Conservation (phyloP, 64 coral and sea anemone species). For the Montipora sp. region DNA sequence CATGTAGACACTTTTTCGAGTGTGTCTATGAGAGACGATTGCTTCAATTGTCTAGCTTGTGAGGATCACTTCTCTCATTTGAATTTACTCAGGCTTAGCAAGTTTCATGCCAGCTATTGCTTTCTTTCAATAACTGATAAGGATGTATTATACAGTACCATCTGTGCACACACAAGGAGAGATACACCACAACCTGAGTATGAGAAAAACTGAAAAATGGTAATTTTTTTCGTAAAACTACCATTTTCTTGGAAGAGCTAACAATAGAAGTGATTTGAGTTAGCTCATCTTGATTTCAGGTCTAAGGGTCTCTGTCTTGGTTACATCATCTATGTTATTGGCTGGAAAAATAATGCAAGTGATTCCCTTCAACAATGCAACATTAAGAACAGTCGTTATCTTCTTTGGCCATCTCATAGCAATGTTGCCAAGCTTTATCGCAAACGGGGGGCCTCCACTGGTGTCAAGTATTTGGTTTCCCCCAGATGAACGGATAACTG, state of each 20-base stretch:
- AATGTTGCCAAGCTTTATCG: constrained; percentile 33
- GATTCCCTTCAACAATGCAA: constrained; percentile 7
- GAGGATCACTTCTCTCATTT: too few species aligned
- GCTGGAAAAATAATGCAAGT: constrained; percentile 55
- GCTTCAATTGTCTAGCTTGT: too few species aligned
- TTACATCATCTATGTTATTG: constrained; percentile 40
- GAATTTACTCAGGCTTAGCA: too few species aligned
- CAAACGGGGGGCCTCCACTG: constrained; percentile 45
- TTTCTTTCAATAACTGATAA: too few species aligned
- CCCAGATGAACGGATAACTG: constrained; percentile 70
- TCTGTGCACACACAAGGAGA: too few species aligned
- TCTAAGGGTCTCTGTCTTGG: constrained; percentile 26
- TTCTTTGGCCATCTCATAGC: constrained; percentile 52
- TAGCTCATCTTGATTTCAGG: constrained; percentile 46
- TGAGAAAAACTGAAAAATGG: too few species aligned
- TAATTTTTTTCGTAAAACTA: too few species aligned
- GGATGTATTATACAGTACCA: too few species aligned
- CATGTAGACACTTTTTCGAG: too few species aligned
- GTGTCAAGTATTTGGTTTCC: constrained; percentile 78
- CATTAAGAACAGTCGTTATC: constrained; percentile 34
- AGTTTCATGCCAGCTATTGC: too few species aligned
- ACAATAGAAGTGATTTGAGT: neutral
- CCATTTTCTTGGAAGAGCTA: neutral
- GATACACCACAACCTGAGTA: too few species aligned
- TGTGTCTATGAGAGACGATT: too few species aligned